These are phyloP conservation scores for Gymnarchus niloticus DNA, from an alignment of 2,113 vertebrate species.

Conservation along the genomic window DNA sequence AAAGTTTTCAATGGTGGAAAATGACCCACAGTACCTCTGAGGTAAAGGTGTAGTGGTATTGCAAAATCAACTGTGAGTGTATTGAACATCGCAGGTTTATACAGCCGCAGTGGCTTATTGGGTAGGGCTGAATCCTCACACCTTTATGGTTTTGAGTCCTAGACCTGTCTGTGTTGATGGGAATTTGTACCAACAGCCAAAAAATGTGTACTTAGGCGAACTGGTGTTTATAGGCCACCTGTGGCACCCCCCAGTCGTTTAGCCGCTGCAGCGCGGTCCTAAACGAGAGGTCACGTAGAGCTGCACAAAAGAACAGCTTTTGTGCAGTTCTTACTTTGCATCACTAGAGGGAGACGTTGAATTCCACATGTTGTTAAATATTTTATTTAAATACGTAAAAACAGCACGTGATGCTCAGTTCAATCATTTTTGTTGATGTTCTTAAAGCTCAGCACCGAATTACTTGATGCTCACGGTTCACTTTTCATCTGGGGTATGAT, in stretches of 20 bases:
- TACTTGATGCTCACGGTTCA: neutral
- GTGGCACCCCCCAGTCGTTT: neutral
- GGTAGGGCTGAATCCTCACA: neutral
- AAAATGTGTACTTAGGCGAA: neutral
- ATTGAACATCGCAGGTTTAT: too few relatives aligned
- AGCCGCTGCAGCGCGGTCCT: neutral
- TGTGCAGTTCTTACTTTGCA: neutral
- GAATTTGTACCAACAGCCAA: neutral
- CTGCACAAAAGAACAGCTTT: neutral
- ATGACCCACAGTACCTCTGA: too few relatives aligned
- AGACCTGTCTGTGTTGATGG: neutral
- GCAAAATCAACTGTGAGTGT: too few relatives aligned
- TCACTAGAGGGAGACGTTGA: slow-evolving; percentile 25
- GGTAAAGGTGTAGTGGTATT: too few relatives aligned
- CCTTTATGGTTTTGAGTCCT: neutral
- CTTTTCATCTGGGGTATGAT: too few relatives aligned
- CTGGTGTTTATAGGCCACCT: neutral
- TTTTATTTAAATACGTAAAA: neutral
- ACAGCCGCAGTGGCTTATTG: neutral
- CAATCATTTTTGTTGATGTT: neutral
- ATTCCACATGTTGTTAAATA: neutral
- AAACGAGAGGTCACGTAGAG: neutral
- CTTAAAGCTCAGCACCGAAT: neutral
- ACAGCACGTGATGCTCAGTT: neutral
- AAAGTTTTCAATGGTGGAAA: too few relatives aligned